Conservation (phyloP, 2,113 vertebrate genomes). For the Acrocephalus arundinaceus region DNA sequence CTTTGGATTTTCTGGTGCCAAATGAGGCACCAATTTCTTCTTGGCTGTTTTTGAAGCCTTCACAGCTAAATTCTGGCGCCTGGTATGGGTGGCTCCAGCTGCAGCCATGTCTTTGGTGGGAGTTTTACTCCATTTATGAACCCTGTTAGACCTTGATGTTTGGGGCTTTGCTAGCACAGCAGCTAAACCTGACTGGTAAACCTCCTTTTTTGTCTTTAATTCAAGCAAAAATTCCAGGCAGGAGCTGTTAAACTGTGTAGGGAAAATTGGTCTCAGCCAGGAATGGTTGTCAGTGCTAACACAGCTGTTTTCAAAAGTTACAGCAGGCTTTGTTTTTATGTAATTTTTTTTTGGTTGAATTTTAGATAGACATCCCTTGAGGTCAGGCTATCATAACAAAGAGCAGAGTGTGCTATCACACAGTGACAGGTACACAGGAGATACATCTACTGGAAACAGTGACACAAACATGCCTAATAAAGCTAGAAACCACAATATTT, state of each 20-base stretch:
- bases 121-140: neutral
- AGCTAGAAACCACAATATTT: neutral
- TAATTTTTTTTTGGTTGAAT: neutral
- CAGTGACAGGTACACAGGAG: neutral
- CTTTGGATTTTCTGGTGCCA: neutral
- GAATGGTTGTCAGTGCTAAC: neutral
- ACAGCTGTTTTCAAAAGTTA: neutral
- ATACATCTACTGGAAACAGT: neutral
- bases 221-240: neutral
- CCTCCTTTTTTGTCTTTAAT: neutral
- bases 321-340: neutral
- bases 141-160: neutral
- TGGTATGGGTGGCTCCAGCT: neutral
- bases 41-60: neutral
- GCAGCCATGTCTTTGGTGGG: neutral
- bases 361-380: neutral
- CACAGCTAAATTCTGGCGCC: neutral
- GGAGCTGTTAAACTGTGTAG: neutral
- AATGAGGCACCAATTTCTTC: neutral
- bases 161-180: neutral
- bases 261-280: neutral
- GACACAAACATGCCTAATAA: neutral
- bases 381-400: neutral
- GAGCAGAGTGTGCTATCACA: neutral
- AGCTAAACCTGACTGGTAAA: neutral